Evolutionary conservation across 2,888 invertebrate species (phyloP).

Genomic region (Cheilosia grossa): DNA sequence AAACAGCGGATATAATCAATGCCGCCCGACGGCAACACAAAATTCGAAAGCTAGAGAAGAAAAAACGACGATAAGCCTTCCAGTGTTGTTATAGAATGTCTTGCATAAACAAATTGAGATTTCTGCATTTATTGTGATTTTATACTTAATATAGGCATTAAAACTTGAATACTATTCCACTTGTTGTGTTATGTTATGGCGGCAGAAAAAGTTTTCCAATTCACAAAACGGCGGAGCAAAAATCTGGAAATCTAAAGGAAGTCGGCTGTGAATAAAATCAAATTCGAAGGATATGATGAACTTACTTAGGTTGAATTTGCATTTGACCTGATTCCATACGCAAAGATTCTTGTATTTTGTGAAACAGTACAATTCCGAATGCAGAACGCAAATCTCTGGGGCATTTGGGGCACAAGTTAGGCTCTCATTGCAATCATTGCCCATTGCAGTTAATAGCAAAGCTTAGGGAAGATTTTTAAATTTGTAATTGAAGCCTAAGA

Average conservation of each 20-base stretch:
- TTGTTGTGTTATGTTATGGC: not conserved
- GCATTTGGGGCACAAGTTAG: constrained; percentile 10
- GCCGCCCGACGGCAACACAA: constrained; percentile 80
- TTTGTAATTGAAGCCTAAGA: not conserved
- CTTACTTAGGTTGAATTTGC: constrained; percentile 37
- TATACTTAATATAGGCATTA: constrained; percentile 59
- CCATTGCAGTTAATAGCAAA: not conserved
- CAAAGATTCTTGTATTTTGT: constrained; percentile 5
- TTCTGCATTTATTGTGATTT: constrained; percentile 70
- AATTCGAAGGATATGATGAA: not conserved
- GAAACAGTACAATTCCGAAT: constrained; percentile 32
- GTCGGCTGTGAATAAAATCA: not conserved
- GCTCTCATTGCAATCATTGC: constrained; percentile 6
- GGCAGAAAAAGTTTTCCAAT: constrained; percentile 44
- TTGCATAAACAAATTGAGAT: constrained; percentile 23
- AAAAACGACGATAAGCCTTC: constrained; percentile 79
- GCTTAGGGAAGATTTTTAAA: not conserved
- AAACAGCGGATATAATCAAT: constrained; percentile 71
- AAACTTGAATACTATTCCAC: constrained; percentile 7
- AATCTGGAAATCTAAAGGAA: constrained; percentile 14
- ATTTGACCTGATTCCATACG: constrained; percentile 29
- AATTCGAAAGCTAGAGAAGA: constrained; percentile 81
- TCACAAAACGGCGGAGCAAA: constrained; percentile 25
- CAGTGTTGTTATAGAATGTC: not conserved
- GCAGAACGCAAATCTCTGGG: constrained; percentile 23